Conservation (phyloP, 2,888 invertebrate species). For the Atrina japonica region DNA sequence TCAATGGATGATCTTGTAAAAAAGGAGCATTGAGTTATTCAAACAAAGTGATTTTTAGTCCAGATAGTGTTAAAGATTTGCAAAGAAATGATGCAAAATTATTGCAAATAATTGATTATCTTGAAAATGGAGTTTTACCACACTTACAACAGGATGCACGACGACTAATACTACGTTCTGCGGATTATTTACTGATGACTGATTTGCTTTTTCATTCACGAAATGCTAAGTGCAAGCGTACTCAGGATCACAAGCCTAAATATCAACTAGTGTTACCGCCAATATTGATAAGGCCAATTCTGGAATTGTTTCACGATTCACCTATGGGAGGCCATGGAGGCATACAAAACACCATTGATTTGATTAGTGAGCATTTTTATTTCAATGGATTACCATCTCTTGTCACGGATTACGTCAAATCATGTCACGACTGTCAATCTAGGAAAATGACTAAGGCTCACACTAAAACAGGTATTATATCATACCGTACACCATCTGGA, state of each 20-base stretch:
- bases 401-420: slow-evolving; percentile 17
- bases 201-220: slow-evolving; percentile 20
- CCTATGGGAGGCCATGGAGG: slow-evolving; percentile 29
- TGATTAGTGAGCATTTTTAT: slow-evolving; percentile 21
- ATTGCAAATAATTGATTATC: slow-evolving; percentile 4
- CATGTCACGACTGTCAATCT: slow-evolving; percentile 17
- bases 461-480: slow-evolving; percentile 3
- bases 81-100: slow-evolving; percentile 4
- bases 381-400: background rate
- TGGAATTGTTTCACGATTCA: slow-evolving; percentile 14
- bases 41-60: slow-evolving; percentile 5
- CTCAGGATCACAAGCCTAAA: slow-evolving; percentile 3
- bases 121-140: slow-evolving; percentile 14
- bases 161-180: slow-evolving; percentile 7
- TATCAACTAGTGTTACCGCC: slow-evolving; percentile 29
- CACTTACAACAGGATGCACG: slow-evolving; percentile 4
- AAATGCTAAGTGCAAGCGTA: slow-evolving; percentile 30
- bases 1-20: too few species aligned
- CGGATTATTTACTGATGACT: slow-evolving; percentile 11
- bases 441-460: slow-evolving; percentile 11
- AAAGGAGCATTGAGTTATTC: too few species aligned
- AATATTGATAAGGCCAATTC: slow-evolving; percentile 1
- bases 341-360: slow-evolving; percentile 26
- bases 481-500: slow-evolving; percentile 4
- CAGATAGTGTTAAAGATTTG: slow-evolving; percentile 13